Base-by-base conservation (phyloP, 2,888 invertebrate genomes). In the Plebejus melissa region DNA sequence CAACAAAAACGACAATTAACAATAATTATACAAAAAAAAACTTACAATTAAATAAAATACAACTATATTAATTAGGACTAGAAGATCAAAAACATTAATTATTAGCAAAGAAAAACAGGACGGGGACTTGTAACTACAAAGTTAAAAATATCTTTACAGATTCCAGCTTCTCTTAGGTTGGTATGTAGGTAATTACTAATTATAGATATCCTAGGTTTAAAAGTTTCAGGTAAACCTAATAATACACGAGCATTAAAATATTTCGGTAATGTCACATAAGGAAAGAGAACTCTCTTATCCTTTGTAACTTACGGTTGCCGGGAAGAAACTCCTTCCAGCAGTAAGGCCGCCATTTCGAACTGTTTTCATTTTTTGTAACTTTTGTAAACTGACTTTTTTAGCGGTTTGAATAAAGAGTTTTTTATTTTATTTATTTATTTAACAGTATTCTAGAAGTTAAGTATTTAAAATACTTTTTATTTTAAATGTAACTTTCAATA, bases 31-130 rank as follows among this genome's bases (percentile, higher is more conserved):
- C 13, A 36, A 38, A 38, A 70, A 69, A 69, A 57, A n/a, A 50
- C 22, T 74, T 75, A 65, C 4, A 32, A 22, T 13, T 58, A 41
- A 77, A 58, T 72, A 50, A 71, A 77, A 82, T 82, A 82, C 82
- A 83, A 82, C 82, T 72, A 79, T 80, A 81, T 32, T 72, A 77
- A 80, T 87, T 77, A 82, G 84, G 91, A 91, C 91, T 91, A 91
- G 91, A 91, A 88, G 85, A 84, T 86, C 84, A 86, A 84, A 84
- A 82, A 65, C 32, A 36, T 22, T 16, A 0, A 32, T 72, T 72
- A 11, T 22, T 54, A 41, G 22, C n/a, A 41, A 70, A 41, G 7
- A 54, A 54, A 71, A 72, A 28, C 32, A 54, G 50, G 72, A 72
- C n/a, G 54, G 72, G 50, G 9, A 71, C 36, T 46, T 11, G 11